A percentile compares a stretch with the other conserved stretches of the same genome.
Conservation (phyloP, 2,113 vertebrate genomes). For the Solenodon paradoxus region DNA sequence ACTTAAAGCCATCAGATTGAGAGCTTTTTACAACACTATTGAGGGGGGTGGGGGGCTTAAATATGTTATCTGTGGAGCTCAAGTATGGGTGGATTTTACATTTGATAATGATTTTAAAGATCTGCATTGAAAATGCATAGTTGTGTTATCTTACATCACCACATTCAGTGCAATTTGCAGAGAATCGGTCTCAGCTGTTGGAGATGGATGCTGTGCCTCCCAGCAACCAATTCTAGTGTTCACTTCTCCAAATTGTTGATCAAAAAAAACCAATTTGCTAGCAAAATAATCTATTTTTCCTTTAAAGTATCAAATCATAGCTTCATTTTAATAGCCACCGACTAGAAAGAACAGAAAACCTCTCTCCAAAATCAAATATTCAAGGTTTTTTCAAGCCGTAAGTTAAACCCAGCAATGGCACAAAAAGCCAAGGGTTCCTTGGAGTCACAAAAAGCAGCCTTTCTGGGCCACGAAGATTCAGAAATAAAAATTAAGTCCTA, state of each 20-base stretch:
- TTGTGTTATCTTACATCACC: not conserved
- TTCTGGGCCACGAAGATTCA: not conserved
- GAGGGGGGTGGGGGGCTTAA: not conserved
- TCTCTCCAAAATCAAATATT: slow-evolving; percentile 36
- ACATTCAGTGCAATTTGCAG: not conserved
- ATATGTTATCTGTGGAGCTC: not conserved
- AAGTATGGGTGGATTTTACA: not conserved
- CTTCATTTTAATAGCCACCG: slow-evolving; percentile 29
- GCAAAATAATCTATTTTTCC: slow-evolving; percentile 47
- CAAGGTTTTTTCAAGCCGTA: not conserved
- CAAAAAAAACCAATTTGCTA: slow-evolving; percentile 30
- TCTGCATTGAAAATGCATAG: slow-evolving; percentile 33
- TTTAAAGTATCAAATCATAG: slow-evolving; percentile 39
- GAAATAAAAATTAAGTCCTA: not conserved
- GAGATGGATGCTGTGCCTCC: slow-evolving; percentile 1
- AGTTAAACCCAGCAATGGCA: not conserved
- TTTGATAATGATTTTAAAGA: slow-evolving; percentile 35
- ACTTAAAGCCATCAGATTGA: slow-evolving; percentile 13
- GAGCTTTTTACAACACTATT: not conserved
- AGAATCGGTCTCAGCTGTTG: not conserved
- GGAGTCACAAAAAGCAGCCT: not conserved
- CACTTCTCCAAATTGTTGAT: slow-evolving; percentile 40
- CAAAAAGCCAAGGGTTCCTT: not conserved
- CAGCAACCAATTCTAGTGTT: slow-evolving; percentile 19
- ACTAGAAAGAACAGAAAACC: slow-evolving; percentile 5